Conservation (phyloP, 2,113 vertebrate genomes). For the Gambusia holbrooki region DNA sequence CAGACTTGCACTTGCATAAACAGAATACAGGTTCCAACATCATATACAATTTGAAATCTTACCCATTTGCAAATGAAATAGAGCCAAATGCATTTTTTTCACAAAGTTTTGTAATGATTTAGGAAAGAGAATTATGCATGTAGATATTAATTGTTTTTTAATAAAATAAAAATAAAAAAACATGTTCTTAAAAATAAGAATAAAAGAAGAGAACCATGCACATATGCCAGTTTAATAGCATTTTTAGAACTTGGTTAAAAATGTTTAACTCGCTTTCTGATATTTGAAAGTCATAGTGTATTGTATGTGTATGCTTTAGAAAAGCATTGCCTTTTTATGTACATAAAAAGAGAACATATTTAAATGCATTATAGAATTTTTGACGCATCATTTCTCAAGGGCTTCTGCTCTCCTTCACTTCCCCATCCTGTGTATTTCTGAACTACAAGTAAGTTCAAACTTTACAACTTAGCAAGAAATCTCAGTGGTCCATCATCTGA, state of each 20-base stretch:
- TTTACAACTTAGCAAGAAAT: conserved; percentile 24
- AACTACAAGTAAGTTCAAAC: conserved; percentile 42
- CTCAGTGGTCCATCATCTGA: conserved; percentile 40
- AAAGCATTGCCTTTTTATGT: background rate
- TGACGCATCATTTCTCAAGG: conserved; percentile 2
- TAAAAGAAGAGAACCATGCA: background rate
- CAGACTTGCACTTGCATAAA: background rate
- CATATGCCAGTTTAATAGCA: too few species aligned
- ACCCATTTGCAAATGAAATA: background rate
- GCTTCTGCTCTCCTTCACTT: conserved; percentile 31
- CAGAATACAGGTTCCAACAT: background rate
- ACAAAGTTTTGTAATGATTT: background rate
- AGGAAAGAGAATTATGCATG: background rate
- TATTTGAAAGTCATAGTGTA: background rate
- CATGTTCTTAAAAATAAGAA: background rate
- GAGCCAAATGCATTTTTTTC: conserved; percentile 1
- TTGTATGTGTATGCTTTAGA: background rate
- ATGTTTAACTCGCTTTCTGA: background rate
- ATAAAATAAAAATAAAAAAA: too few species aligned
- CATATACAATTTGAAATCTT: background rate
- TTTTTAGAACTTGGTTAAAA: too few species aligned
- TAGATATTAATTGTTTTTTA: background rate
- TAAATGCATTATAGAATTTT: conserved; percentile 3
- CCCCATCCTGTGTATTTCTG: conserved; percentile 29
- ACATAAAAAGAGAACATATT: conserved; percentile 4